Evolutionary conservation across 2,888 invertebrate genomes (phyloP).

Genomic region (Urechis unicinctus): DNA sequence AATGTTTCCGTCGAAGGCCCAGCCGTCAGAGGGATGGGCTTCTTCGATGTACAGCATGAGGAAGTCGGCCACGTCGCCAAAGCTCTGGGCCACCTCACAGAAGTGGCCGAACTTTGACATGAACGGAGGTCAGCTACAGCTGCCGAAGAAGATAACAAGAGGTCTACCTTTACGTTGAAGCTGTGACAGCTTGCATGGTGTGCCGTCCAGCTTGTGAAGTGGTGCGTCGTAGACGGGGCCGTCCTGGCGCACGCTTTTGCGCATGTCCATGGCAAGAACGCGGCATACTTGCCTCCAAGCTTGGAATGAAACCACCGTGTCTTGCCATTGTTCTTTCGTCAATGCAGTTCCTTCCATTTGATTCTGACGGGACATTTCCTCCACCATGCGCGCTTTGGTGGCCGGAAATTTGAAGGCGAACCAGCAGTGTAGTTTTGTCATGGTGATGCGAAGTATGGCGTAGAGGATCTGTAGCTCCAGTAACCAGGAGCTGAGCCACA

Average conservation of each 20-base stretch:
- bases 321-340: constrained; percentile 11
- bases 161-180: constrained; percentile 23
- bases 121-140: constrained; percentile 42
- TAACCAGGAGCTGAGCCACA: too few species aligned
- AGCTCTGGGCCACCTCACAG: constrained; percentile 26
- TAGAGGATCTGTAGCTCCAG: constrained; percentile 2
- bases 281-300: constrained; percentile 1
- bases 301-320: constrained; percentile 8
- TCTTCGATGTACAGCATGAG: constrained; percentile 38
- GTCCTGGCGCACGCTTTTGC: constrained; percentile 5
- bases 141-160: constrained; percentile 39
- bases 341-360: constrained; percentile 12
- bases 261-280: constrained; percentile 9
- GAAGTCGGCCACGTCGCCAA: constrained; percentile 30
- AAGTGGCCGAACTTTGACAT: constrained; percentile 31
- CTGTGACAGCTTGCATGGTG: constrained; percentile 9
- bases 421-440: constrained; percentile 8
- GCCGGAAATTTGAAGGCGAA: constrained; percentile 7
- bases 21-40: constrained; percentile 37
- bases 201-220: constrained; percentile 10
- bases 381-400: constrained; percentile 6
- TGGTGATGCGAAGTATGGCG: neutral
- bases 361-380: neutral
- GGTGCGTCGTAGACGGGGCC: constrained; percentile 10
- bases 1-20: constrained; percentile 31